Evolutionary conservation across 2,797 vertebrate genomes (phyloP), one percentile per base, ranked within the genome.

Genomic region (Falco peregrinus): DNA sequence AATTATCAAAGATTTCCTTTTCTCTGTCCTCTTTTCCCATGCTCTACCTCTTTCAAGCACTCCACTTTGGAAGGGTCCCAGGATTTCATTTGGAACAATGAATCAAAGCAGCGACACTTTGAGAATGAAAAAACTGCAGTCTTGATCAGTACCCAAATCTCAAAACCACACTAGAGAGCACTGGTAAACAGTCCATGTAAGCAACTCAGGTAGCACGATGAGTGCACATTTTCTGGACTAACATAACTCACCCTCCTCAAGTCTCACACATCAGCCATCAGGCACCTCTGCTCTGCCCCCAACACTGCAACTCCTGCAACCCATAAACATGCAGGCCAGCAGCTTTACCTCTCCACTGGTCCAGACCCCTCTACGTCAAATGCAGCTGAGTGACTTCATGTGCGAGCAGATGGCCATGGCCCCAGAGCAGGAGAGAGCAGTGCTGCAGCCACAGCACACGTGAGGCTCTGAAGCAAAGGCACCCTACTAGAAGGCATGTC

Each of bases 351-450:
- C 39, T 77, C 53, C 54, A 37, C 16, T 35, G 13, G 26, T 18
- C 48, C 35, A 5, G 1, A 81, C 39, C 48, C 48, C n/a, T 61
- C 50, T 74, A 41, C 5, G 16, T 9, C 57, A 67, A 45, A 28
- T 1, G 9, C 65, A 84, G 51, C 19, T 11, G 67, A 37, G 35
- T 37, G 33, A 87, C 48, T 35, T 26, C 4, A 14, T 6, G 37
- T 1, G 22, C 7, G 13, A 80, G 41, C 3, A 0, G 37, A 29
- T 9, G 12, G 13, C 26, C 35, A 13, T 1, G 2, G 50, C 13
- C 51, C 65, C 43, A 37, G 22, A 22, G n/a, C 24, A 48, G 67
- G 35, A 59, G 17, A 45, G 6, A 48, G 60, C 74, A 43, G 43
- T 69, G 19, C 75, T 56, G 75, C 82, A 81, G 74, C 16, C 1